These are phyloP conservation scores for Andrena cerasifolii DNA, from an alignment of 1,140 invertebrate species.

Conservation along the genomic window DNA sequence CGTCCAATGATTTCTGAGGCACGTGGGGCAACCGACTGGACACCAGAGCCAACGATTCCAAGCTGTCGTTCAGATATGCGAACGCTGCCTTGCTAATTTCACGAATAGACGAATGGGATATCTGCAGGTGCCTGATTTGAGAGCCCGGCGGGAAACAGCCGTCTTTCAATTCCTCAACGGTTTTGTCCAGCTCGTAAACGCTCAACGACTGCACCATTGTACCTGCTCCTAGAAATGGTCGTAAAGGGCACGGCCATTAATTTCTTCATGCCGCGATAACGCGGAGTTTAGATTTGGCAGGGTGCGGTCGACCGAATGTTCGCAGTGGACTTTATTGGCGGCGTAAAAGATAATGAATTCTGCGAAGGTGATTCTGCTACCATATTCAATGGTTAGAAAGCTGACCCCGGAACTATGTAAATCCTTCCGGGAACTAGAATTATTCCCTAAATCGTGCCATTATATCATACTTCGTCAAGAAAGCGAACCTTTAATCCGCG, in stretches of 20 bases:
- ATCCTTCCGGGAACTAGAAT: neutral
- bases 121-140: constrained; percentile 90
- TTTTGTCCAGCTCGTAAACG: constrained; percentile 92
- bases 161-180: constrained; percentile 87
- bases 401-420: neutral
- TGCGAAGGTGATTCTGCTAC: neutral
- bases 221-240: constrained; percentile 73
- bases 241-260: constrained; percentile 46
- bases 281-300: constrained; percentile 37
- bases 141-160: constrained; percentile 88
- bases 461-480: neutral
- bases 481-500: neutral
- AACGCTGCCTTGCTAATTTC: constrained; percentile 90
- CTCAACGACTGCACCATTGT: constrained; percentile 90
- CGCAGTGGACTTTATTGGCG: constrained; percentile 22
- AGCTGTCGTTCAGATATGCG: constrained; percentile 86
- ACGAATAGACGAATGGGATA: constrained; percentile 90
- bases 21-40: constrained; percentile 91
- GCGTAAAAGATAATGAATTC: constrained; percentile 21
- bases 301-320: constrained; percentile 8
- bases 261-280: constrained; percentile 45
- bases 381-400: neutral
- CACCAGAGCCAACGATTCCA: constrained; percentile 91
- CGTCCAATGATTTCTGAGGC: constrained; percentile 90
- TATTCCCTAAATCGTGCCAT: too few species aligned